Base-by-base conservation (phyloP, 2,113 vertebrate species). In the Indicator indicator region DNA sequence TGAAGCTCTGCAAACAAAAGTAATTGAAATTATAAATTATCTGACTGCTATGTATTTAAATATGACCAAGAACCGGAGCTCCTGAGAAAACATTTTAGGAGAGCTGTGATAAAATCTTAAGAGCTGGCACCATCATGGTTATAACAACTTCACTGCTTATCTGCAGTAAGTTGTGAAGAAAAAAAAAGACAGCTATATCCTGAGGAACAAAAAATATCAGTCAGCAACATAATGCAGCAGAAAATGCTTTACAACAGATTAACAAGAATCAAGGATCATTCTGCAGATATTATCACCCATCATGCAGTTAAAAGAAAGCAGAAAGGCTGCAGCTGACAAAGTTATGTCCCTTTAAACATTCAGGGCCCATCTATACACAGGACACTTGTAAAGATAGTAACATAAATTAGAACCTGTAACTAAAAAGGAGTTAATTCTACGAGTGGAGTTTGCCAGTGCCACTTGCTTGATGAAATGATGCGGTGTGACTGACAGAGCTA, bases 401-500 rank as follows among this genome's bases (percentile, higher is more conserved):
- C 4, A 32, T 19, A 69, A 75, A 92, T n/a, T 62, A 69, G 77
- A 86, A 9, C 33, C 27, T 13, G 0, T 30, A 70, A 38, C 9
- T 73, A 50, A 40, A 63, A 48, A 27, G 24, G 17, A 13, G 46
- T 62, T 58, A 10, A 36, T 50, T 58, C 27, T 28, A 30, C 0
- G 2, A 33, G 5, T 16, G 19, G 17, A 14, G 16, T 21, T 36
- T 83, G 30, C 27, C 60, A 55, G 21, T n/a, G 32, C 12, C 24
- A 33, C 36, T 26, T 0, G 0, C 16, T 48, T 8, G 44, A 18
- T 33, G n/a, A 42, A 33, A 28, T 2, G 3, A 32, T 19, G 54
- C 62, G 23, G 42, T 26, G 18, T 44, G 70, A 59, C 6, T 4
- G 54, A 54, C 4, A 18, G 9, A n/a, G 40, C 42, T 55, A 52